Conservation (phyloP, 2,113 vertebrate species). For the Sceloporus undulatus region DNA sequence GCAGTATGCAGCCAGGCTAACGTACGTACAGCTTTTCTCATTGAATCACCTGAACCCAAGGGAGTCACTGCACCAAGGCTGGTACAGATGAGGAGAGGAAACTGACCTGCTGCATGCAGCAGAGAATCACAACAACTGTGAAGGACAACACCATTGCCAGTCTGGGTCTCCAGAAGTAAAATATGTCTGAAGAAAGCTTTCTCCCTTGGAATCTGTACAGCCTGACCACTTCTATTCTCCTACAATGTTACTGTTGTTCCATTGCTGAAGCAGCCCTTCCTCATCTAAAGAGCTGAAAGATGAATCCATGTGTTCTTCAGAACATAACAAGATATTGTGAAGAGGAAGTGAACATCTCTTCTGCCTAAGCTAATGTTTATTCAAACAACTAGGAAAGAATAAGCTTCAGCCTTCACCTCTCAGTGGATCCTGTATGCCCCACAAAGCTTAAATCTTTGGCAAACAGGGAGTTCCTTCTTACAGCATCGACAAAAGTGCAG, state of each 20-base stretch:
- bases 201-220: background rate
- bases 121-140: background rate
- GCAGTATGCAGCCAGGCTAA: constrained; percentile 31
- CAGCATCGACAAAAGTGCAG: constrained; percentile 57
- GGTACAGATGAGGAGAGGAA: background rate
- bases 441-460: constrained; percentile 39
- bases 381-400: constrained; percentile 42
- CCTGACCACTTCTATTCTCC: background rate
- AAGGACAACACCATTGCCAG: background rate
- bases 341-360: constrained; percentile 41
- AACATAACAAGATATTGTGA: constrained; percentile 21
- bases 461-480: constrained; percentile 50
- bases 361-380: constrained; percentile 35
- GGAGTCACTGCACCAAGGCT: constrained; percentile 1
- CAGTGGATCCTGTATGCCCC: constrained; percentile 32
- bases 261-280: constrained; percentile 48
- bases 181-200: constrained; percentile 9
- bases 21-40: constrained; percentile 27
- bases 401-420: constrained; percentile 44
- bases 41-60: background rate
- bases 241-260: constrained; percentile 31
- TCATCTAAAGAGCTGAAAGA: constrained; percentile 2
- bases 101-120: background rate
- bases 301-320: constrained; percentile 1
- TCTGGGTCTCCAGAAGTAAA: constrained; percentile 25